Conservation (phyloP, 1,140 invertebrate genomes). For the Tetramorium alpestre region DNA sequence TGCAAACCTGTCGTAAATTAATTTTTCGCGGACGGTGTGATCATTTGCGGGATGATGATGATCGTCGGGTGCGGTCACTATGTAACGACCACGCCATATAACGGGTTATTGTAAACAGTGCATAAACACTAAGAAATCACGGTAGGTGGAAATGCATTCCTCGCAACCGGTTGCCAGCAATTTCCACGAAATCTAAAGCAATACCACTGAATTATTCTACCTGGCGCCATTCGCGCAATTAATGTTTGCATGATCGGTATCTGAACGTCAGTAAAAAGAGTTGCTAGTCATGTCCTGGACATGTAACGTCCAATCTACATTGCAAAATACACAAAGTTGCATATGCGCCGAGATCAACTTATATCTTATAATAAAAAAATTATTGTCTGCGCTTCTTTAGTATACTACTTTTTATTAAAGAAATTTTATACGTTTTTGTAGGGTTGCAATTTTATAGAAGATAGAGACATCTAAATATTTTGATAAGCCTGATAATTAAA, state of each 20-base stretch:
- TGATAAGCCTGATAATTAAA: not conserved
- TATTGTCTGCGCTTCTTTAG: not conserved
- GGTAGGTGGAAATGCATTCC: conserved; percentile 51
- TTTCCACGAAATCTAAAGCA: conserved; percentile 47
- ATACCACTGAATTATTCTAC: conserved; percentile 47
- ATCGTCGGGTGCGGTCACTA: conserved; percentile 8
- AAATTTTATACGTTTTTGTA: not conserved
- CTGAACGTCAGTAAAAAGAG: conserved; percentile 6
- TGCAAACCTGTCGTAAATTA: not conserved
- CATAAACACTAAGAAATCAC: conserved; percentile 36
- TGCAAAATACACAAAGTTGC: conserved; percentile 38
- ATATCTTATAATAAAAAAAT: conserved; percentile 22
- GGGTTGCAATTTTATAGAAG: not conserved
- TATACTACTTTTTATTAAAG: not conserved
- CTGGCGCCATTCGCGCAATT: conserved; percentile 42
- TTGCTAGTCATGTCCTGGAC: conserved; percentile 20
- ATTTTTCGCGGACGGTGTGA: conserved; percentile 30
- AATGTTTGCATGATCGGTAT: conserved; percentile 34
- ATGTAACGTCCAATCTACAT: conserved; percentile 36
- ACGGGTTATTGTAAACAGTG: conserved; percentile 38
- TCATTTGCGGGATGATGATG: conserved; percentile 5
- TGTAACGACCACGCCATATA: conserved; percentile 31
- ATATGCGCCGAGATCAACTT: not conserved
- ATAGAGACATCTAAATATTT: not conserved
- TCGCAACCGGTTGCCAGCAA: conserved; percentile 24